These are phyloP conservation scores for Tetrao urogallus DNA, from an alignment of 2,113 vertebrate species.

Conservation along the genomic window DNA sequence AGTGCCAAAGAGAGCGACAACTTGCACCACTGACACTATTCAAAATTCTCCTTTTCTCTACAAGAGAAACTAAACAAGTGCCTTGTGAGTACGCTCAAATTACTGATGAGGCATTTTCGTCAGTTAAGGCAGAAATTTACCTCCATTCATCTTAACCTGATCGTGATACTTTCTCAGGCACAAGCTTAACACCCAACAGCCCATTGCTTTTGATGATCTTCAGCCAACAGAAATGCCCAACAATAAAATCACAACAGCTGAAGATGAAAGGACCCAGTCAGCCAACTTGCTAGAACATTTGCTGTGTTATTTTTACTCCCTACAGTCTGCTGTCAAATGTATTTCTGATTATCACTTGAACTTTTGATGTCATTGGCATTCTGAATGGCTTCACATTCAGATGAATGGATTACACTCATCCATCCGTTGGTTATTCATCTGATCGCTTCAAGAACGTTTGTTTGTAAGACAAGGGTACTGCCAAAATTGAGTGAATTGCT, in stretches of 20 bases:
- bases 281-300: neutral
- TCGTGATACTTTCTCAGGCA: neutral
- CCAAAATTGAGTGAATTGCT: neutral
- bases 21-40: neutral
- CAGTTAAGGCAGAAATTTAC: neutral
- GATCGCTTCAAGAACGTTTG: constrained; percentile 33
- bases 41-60: neutral
- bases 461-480: neutral
- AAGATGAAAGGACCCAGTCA: neutral
- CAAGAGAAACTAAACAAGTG: neutral
- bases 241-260: neutral
- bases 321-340: neutral
- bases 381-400: constrained; percentile 14
- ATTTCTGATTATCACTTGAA: neutral
- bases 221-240: neutral
- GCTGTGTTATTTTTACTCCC: neutral
- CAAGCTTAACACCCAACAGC: neutral
- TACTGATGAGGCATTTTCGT: neutral
- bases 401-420: constrained; percentile 38
- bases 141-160: neutral
- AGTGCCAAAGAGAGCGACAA: neutral
- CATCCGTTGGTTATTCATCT: constrained; percentile 29
- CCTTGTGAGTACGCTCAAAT: neutral
- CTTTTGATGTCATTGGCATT: constrained; percentile 16
- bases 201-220: neutral